These are phyloP conservation scores for Scomber scombrus DNA, from an alignment of 2,113 vertebrate genomes.

Conservation along the genomic window DNA sequence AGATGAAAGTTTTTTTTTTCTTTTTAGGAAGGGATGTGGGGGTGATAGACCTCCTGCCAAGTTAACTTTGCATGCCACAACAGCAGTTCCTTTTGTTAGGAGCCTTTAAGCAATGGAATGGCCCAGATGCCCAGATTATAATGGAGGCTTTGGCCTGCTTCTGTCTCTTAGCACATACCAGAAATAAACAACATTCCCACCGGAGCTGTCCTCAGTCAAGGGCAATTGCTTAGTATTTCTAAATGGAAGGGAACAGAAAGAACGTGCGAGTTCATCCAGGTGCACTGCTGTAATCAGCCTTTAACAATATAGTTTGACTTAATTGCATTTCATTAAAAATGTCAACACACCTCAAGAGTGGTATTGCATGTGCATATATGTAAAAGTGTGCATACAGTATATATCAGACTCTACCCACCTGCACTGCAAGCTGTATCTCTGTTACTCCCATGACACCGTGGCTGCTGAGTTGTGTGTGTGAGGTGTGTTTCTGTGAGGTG, in stretches of 20 bases:
- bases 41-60: conserved; percentile 50
- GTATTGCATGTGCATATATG: neutral
- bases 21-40: conserved; percentile 12
- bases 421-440: conserved; percentile 70
- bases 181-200: conserved; percentile 79
- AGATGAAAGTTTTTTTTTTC: conserved; percentile 42
- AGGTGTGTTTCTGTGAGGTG: conserved; percentile 71
- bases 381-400: conserved; percentile 1
- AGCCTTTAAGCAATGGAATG: conserved; percentile 71
- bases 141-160: conserved; percentile 73
- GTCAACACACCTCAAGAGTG: too few species aligned
- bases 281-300: conserved; percentile 30
- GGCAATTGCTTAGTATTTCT: conserved; percentile 70
- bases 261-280: conserved; percentile 46
- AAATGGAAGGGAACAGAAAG: conserved; percentile 52
- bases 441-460: conserved; percentile 49
- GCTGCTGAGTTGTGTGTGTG: conserved; percentile 74
- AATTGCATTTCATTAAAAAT: conserved; percentile 28
- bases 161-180: conserved; percentile 74
- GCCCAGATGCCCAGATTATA: conserved; percentile 74
- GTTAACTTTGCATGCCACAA: conserved; percentile 55
- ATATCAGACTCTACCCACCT: conserved; percentile 77
- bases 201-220: conserved; percentile 71
- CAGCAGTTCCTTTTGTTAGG: conserved; percentile 58
- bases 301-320: conserved; percentile 19